These are phyloP conservation scores for Hydra vulgaris DNA, from an alignment of 30 jellyfish, hydroid and myxozoan genomes.

Conservation along the genomic window DNA sequence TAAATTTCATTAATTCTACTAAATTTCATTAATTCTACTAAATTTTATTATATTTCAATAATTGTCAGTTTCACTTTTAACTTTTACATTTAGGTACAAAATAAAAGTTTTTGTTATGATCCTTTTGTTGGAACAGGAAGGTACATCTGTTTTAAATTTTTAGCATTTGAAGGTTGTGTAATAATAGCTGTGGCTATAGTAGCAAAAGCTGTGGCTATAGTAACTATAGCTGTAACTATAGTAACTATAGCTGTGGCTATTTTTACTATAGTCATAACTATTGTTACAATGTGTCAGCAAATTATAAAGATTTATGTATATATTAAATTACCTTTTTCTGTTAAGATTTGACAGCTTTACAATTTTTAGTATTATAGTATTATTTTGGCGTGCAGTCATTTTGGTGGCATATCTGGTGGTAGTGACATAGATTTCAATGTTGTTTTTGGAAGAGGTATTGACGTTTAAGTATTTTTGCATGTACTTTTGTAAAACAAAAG, in stretches of 20 bases:
- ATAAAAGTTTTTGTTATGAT: conserved; percentile 60
- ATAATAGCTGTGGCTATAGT: too few species aligned
- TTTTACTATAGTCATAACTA: too few species aligned
- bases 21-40: too few species aligned
- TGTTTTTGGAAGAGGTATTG: conserved; percentile 74
- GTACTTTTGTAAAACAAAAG: neutral
- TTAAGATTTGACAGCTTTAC: neutral
- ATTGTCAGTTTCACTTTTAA: neutral
- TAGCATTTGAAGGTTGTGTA: too few species aligned
- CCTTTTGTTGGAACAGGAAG: conserved; percentile 98
- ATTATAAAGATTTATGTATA: too few species aligned
- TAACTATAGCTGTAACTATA: too few species aligned
- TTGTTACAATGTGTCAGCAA: too few species aligned
- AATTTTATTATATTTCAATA: too few species aligned
- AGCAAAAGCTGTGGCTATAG: too few species aligned
- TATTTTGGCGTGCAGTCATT: conserved; percentile 72
- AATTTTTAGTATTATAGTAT: conserved; percentile 30
- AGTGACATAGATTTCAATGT: conserved; percentile 68
- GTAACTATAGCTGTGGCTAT: too few species aligned
- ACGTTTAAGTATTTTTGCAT: neutral
- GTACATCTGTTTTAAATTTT: neutral
- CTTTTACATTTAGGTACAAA: conserved; percentile 33
- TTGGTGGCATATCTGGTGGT: conserved; percentile 86
- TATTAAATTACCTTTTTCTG: too few species aligned
- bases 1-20: too few species aligned